Percentiles rank a stretch among this genome's conserved stretches.
Evolutionary conservation across 2,113 vertebrate genomes (phyloP).

Genomic region (Tupaia tana): DNA sequence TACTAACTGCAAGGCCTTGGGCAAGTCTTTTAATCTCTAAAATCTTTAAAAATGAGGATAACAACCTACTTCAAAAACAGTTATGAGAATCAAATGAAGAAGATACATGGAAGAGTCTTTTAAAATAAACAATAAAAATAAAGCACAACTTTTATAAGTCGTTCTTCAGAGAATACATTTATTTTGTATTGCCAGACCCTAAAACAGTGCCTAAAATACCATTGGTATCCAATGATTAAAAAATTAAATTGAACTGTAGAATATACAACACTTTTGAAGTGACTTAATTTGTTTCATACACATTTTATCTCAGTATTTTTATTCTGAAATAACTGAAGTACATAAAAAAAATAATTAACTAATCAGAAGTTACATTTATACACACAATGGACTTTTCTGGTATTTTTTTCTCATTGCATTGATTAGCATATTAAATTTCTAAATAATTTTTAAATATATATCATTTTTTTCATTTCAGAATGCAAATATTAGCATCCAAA

Average conservation of each 20-base stretch:
- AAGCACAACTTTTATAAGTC: not conserved
- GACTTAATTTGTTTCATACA: not conserved
- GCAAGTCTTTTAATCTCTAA: slow-evolving; percentile 14
- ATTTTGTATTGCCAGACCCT: not conserved
- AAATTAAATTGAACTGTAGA: not conserved
- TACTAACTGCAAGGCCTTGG: not conserved
- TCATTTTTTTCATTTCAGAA: not conserved
- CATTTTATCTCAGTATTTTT: not conserved
- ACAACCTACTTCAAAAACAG: not conserved
- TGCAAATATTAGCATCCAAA: not conserved
- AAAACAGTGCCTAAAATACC: slow-evolving; percentile 10
- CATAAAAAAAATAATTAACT: not conserved
- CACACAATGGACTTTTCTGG: not conserved
- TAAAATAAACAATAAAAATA: slow-evolving; percentile 22
- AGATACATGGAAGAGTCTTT: not conserved
- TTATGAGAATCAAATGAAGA: not conserved
- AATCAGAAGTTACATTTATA: not conserved
- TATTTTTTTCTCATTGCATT: not conserved
- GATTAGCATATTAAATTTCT: not conserved
- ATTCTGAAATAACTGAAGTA: not conserved
- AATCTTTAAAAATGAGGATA: not conserved
- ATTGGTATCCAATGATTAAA: not conserved
- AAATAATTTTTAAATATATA: not conserved
- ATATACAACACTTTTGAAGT: slow-evolving; percentile 25
- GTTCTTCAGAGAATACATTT: not conserved